These are phyloP conservation scores for Bubo bubo DNA, from an alignment of 2,113 vertebrate genomes.

Conservation along the genomic window DNA sequence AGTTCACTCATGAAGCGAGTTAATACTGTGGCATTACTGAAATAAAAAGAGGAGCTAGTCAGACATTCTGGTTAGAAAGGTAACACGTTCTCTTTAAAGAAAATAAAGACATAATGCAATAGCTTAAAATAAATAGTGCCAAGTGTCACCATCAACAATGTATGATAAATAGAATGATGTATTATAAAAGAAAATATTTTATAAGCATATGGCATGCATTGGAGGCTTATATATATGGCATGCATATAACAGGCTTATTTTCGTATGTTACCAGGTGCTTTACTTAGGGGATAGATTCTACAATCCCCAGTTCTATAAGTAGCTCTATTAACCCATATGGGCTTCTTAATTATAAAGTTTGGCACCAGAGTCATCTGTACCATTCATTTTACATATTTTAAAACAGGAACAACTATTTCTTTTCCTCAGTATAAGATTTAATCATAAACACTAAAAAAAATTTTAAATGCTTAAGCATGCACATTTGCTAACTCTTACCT, in stretches of 20 bases:
- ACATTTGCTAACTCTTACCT: background rate
- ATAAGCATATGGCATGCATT: background rate
- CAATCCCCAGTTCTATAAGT: background rate
- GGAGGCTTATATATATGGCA: background rate
- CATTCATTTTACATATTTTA: background rate
- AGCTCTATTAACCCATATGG: background rate
- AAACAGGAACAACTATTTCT: background rate
- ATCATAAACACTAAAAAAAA: background rate
- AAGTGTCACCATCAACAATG: conserved; percentile 5
- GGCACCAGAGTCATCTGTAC: background rate
- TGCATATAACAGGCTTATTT: background rate
- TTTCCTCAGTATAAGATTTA: conserved; percentile 1
- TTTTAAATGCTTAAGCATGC: background rate
- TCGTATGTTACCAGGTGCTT: background rate
- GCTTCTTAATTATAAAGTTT: background rate
- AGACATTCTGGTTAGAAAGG: conserved; percentile 53
- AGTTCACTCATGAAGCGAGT: conserved; percentile 54
- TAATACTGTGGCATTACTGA: conserved; percentile 60
- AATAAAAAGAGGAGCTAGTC: conserved; percentile 46
- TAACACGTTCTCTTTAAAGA: conserved; percentile 56
- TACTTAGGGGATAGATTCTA: background rate
- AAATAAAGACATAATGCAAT: conserved; percentile 50
- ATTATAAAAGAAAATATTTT: background rate
- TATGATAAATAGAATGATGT: background rate
- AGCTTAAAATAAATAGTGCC: conserved; percentile 74